Percentiles rank a stretch among this genome's conserved stretches.
Conservation (phyloP, 2,113 vertebrate genomes). For the Strigops habroptila region DNA sequence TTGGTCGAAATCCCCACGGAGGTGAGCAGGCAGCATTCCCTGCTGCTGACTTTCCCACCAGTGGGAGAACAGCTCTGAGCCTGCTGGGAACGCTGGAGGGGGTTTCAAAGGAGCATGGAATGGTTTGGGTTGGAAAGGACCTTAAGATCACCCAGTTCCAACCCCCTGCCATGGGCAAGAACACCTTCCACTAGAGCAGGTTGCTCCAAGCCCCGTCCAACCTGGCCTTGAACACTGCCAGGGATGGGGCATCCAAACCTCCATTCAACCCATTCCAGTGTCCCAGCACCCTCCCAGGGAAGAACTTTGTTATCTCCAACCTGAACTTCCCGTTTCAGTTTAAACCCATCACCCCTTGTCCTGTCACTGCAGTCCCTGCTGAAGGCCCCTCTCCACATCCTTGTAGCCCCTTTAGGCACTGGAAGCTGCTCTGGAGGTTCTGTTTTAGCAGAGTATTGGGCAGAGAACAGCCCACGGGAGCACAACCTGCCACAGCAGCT, state of each 20-base stretch:
- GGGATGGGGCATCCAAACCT: background rate
- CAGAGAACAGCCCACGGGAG: accelerated
- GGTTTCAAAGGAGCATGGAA: background rate
- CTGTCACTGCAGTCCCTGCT: too few species aligned
- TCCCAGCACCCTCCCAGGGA: background rate
- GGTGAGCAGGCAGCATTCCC: slow-evolving; percentile 65
- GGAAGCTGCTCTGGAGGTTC: too few species aligned
- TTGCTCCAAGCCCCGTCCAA: background rate
- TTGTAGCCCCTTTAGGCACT: too few species aligned
- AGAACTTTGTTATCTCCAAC: background rate
- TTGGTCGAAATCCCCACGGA: slow-evolving; percentile 92
- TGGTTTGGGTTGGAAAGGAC: background rate
- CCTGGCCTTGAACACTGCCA: background rate
- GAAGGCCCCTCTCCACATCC: too few species aligned
- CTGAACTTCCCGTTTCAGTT: too few species aligned
- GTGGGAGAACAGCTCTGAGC: background rate
- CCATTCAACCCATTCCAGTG: background rate
- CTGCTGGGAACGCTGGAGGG: background rate
- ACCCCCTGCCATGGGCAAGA: background rate
- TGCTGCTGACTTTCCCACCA: too few species aligned
- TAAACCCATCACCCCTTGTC: too few species aligned
- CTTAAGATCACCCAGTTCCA: background rate
- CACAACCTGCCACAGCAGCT: accelerated
- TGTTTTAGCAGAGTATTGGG: background rate
- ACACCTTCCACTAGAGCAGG: background rate